A percentile compares a stretch with the other conserved stretches of the same genome.
These are phyloP conservation scores for Poecile montanus DNA, from an alignment of 2,797 vertebrate species.

Conservation along the genomic window DNA sequence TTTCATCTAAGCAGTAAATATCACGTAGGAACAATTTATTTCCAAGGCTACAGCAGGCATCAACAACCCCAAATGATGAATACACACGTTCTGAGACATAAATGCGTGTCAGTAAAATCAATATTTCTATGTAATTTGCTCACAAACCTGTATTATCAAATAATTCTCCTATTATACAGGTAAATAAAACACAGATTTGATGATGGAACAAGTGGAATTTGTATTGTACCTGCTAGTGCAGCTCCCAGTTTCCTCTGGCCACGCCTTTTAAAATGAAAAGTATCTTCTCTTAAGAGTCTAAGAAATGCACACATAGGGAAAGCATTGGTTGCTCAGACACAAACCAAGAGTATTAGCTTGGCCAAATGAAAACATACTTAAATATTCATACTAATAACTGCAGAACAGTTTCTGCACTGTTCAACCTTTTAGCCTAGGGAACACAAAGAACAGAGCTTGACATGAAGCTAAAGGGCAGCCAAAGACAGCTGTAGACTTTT, in stretches of 20 bases:
- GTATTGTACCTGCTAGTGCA: neutral
- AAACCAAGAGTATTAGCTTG: neutral
- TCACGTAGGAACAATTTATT: neutral
- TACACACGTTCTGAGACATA: neutral
- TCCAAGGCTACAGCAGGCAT: neutral
- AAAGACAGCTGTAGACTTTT: neutral
- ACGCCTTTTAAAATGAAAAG: neutral
- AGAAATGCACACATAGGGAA: neutral
- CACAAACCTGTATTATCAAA: neutral
- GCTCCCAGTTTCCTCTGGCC: neutral
- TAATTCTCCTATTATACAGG: neutral
- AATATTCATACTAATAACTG: neutral
- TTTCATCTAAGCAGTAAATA: neutral
- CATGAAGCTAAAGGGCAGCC: neutral
- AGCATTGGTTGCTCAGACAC: neutral
- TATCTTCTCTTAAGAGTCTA: neutral
- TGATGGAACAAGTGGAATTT: neutral
- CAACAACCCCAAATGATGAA: neutral
- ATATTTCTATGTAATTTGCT: neutral
- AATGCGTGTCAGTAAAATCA: neutral
- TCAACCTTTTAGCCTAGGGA: neutral
- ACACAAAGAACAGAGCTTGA: neutral
- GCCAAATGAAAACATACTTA: neutral
- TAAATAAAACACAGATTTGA: neutral
- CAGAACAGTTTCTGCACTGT: neutral